Conservation (phyloP, 2,113 vertebrate genomes). For the Marcusenius ussheri region DNA sequence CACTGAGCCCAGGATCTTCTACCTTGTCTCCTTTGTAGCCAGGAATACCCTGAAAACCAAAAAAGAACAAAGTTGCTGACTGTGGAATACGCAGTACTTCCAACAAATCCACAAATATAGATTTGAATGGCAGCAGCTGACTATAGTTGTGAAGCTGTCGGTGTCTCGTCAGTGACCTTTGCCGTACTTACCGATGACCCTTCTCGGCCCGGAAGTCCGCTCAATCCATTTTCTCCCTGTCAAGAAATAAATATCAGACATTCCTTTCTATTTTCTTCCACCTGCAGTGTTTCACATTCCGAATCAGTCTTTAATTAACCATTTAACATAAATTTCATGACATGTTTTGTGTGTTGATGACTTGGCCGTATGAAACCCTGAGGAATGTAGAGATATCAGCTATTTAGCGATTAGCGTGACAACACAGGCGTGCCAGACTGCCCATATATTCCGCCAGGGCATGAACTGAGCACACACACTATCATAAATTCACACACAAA, state of each 20-base stretch:
- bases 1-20: constrained; percentile 22
- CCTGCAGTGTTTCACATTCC: background rate
- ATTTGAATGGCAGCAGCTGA: background rate
- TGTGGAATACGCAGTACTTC: constrained; percentile 7
- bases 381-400: too few species aligned
- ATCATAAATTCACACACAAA: background rate
- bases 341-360: background rate
- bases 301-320: background rate
- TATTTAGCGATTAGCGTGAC: background rate
- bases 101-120: background rate
- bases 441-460: background rate
- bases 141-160: background rate
- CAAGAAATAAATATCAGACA: constrained; percentile 17
- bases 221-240: constrained; percentile 74
- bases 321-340: background rate
- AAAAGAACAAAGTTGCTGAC: constrained; percentile 10
- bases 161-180: background rate
- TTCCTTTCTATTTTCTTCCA: background rate
- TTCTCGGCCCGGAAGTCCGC: constrained; percentile 72
- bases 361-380: background rate
- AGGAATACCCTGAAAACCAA: constrained; percentile 69
- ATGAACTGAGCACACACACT: background rate
- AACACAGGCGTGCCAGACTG: background rate
- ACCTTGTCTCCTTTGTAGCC: constrained; percentile 86
- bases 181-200: constrained; percentile 67